Evolutionary conservation across 2,888 invertebrate genomes (phyloP), one percentile per base, ranked within the genome.

Genomic region (Drosophila kambysellisi): DNA sequence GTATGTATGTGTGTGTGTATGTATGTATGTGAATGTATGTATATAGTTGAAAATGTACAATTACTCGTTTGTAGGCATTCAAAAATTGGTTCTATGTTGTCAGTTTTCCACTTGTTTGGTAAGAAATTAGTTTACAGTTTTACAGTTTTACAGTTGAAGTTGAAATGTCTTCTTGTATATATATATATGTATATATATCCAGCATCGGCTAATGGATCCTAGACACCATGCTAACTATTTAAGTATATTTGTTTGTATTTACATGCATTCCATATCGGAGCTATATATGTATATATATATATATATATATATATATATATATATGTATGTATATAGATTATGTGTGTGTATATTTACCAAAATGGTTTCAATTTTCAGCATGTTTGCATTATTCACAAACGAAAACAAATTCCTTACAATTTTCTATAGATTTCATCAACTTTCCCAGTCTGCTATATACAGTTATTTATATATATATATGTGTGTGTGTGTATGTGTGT

Each of bases 81-180:
- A 89, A 89, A 89, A 89, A 77, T 85, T 90, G 91, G 91, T 91
- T 90, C 89, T 86, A 82, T 91, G 68, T 64, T 83, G 17, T 80
- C 68, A 70, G 61, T 64, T 66, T 66, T 60, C 30, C 52, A 57
- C 11, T 37, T 25, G 11, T 56, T 58, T 5, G 46, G 25, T 46
- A 46, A 46, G 20, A 64, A 65, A 66, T 70, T 69, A 52, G 37
- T 63, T 68, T 43, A 52, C 63, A 35, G 15, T 61, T 57, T 69
- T 52, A 12, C n/a, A 37, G 48, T 52, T 32, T 69, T 52, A 12
- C n/a, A 37, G 48, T 52, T 32, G 20, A 57, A 39, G 43, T 66
- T 71, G 41, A 57, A 60, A 57, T 73, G 33, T 46, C 57, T 72
- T 25, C 50, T 29, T 63, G 41, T 43, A 11, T 43, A 25, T 25